Percentiles rank a stretch among this genome's conserved stretches.
These are phyloP conservation scores for Icerya purchasi DNA, from an alignment of 2,888 invertebrate species.

Conservation along the genomic window DNA sequence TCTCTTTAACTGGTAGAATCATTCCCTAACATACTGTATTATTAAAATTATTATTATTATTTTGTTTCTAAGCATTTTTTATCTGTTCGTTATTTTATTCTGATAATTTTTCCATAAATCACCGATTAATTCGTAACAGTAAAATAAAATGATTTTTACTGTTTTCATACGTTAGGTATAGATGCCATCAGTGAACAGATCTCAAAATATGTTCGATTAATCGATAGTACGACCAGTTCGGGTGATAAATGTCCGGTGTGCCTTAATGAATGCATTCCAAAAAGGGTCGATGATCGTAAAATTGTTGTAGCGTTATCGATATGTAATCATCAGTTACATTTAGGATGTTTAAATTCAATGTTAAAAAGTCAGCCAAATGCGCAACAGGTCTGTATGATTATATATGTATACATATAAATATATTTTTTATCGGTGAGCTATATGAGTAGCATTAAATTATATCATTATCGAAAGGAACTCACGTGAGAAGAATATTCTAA, in stretches of 20 bases:
- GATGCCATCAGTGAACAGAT: slow-evolving; percentile 39
- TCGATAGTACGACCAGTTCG: slow-evolving; percentile 36
- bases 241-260: slow-evolving; percentile 41
- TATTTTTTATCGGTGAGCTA: too few relatives aligned
- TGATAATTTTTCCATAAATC: too few relatives aligned
- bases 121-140: too few relatives aligned
- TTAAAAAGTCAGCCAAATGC: slow-evolving; percentile 32
- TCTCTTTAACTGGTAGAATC: too few relatives aligned
- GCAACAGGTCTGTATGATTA: slow-evolving; percentile 20
- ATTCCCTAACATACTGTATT: too few relatives aligned
- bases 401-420: neutral
- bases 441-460: too few relatives aligned
- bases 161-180: slow-evolving; percentile 26
- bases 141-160: too few relatives aligned
- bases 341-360: slow-evolving; percentile 55
- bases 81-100: too few relatives aligned
- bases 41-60: too few relatives aligned
- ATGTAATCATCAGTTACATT: slow-evolving; percentile 60
- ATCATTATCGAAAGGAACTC: too few relatives aligned
- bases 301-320: slow-evolving; percentile 41
- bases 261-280: slow-evolving; percentile 22
- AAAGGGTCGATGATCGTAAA: slow-evolving; percentile 17
- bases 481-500: neutral
- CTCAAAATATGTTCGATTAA: slow-evolving; percentile 45
- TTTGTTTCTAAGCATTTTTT: too few relatives aligned